These are phyloP conservation scores for Tiliacea citrago DNA, from an alignment of 2,888 invertebrate genomes.

Conservation along the genomic window DNA sequence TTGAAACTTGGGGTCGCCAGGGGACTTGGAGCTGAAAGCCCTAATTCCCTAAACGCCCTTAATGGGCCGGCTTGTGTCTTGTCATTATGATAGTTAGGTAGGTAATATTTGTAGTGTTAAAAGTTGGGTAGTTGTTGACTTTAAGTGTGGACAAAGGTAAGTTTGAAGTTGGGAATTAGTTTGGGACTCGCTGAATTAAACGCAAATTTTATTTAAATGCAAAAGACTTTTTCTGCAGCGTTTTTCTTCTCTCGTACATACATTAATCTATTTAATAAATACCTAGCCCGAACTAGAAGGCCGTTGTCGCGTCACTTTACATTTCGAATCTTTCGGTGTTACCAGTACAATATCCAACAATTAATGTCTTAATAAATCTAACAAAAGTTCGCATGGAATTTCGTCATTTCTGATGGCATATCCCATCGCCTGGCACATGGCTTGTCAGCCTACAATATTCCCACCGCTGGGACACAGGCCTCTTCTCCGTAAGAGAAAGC, in stretches of 20 bases:
- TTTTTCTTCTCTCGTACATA: background rate
- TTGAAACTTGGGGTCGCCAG: conserved; percentile 21
- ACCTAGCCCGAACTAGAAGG: too few species aligned
- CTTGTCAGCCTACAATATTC: too few species aligned
- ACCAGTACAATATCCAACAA: too few species aligned
- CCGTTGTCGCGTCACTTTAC: too few species aligned
- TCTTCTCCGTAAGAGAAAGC: too few species aligned
- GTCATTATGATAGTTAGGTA: conserved; percentile 4
- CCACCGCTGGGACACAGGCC: background rate
- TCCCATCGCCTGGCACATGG: background rate
- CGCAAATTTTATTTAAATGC: too few species aligned
- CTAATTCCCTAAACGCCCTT: conserved; percentile 29
- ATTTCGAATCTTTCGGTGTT: too few species aligned
- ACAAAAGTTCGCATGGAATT: background rate
- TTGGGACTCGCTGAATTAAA: background rate
- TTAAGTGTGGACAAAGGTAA: background rate
- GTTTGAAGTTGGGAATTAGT: background rate
- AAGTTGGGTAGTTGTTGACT: background rate
- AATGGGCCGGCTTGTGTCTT: conserved; percentile 19
- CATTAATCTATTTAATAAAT: background rate
- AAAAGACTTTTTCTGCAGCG: background rate
- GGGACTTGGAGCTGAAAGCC: conserved; percentile 35
- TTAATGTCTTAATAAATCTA: too few species aligned
- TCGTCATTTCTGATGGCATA: background rate
- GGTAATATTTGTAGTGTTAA: background rate